phyloP scores from a whole-genome alignment of 2,113 vertebrate species.

The Irena cyanogastra region DNA sequence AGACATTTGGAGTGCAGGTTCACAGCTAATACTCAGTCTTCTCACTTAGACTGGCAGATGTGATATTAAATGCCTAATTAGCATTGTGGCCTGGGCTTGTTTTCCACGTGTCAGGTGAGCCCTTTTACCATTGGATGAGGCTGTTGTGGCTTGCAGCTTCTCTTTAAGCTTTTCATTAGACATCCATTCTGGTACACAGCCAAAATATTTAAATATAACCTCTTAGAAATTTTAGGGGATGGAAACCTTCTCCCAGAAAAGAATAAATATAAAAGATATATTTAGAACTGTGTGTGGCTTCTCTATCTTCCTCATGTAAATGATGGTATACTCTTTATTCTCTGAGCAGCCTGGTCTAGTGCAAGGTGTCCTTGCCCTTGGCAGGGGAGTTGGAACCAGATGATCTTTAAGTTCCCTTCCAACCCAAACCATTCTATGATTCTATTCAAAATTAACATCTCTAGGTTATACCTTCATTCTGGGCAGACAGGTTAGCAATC shows the following conservation, averaged over 20 bases:
- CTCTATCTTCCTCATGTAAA: background rate
- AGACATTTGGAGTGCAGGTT: background rate
- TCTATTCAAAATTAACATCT: background rate
- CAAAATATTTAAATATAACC: background rate
- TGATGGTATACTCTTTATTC: background rate
- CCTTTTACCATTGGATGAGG: background rate
- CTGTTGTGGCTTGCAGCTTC: background rate
- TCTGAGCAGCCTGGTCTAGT: background rate
- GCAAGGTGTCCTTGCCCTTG: background rate
- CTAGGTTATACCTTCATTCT: background rate
- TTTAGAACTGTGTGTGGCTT: background rate
- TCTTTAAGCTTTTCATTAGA: conserved; percentile 18
- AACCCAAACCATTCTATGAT: background rate
- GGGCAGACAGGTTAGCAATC: background rate
- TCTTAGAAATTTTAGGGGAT: background rate
- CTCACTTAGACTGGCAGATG: background rate
- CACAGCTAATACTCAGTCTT: background rate
- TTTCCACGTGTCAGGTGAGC: background rate
- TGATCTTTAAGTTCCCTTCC: background rate
- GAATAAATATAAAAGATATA: background rate
- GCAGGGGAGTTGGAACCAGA: background rate
- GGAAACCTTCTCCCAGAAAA: background rate
- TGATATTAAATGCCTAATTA: background rate
- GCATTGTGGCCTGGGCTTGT: background rate
- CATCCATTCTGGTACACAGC: background rate